Evolutionary conservation across 2,888 invertebrate species (phyloP).

Genomic region (Catocala nupta): DNA sequence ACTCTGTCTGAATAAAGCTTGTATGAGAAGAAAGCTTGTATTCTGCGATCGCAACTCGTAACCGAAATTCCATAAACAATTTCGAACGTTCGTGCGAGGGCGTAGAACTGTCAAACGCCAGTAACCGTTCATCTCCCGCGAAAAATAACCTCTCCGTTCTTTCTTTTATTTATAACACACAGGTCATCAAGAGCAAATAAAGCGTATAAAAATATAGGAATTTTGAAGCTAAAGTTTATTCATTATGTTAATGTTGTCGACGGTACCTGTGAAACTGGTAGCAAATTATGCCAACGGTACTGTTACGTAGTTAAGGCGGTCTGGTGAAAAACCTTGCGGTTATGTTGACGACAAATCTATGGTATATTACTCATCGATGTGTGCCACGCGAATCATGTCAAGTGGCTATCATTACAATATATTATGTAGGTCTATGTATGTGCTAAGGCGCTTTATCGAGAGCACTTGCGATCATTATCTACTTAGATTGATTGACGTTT

Average conservation of each 20-base stretch:
- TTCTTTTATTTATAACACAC: constrained; percentile 10
- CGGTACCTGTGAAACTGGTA: constrained; percentile 25
- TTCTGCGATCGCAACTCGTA: no score
- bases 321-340: constrained; percentile 45
- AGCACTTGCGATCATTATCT: not conserved
- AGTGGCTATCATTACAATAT: constrained; percentile 35
- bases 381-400: constrained; percentile 35
- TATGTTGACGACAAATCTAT: constrained; percentile 43
- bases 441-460: constrained; percentile 5
- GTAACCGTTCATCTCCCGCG: constrained; percentile 6
- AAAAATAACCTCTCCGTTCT: constrained; percentile 12
- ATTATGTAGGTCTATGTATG: constrained; percentile 21
- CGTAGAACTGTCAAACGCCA: constrained; percentile 3
- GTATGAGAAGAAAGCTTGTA: no score
- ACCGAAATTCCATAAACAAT: not conserved
- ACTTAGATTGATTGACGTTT: not conserved
- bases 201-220: constrained; percentile 5
- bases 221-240: constrained; percentile 12
- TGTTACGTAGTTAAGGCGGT: constrained; percentile 50
- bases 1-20: no score
- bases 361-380: constrained; percentile 44
- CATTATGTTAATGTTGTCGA: constrained; percentile 23
- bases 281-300: constrained; percentile 55
- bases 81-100: not conserved
- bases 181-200: constrained; percentile 3